Conservation (phyloP, 1,140 invertebrate species). For the Drosophila simulans region DNA sequence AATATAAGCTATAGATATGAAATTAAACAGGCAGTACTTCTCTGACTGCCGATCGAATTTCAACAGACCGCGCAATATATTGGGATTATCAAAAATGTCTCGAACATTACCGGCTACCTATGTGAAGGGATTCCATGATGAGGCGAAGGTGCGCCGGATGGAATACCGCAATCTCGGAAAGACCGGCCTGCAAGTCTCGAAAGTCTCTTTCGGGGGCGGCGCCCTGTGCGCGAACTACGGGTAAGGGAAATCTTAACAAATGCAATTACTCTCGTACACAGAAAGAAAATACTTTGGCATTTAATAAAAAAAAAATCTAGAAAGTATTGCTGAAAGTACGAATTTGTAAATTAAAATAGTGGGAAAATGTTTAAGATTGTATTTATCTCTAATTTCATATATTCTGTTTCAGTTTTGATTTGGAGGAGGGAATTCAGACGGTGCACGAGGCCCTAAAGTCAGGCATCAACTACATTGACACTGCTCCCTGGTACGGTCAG, state of each 20-base stretch:
- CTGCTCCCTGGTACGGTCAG: slow-evolving; percentile 96
- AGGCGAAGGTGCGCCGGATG: slow-evolving; percentile 86
- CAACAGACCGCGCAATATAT: slow-evolving; percentile 23
- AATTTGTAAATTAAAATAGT: neutral
- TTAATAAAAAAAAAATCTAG: neutral
- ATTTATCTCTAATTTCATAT: neutral
- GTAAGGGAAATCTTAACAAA: slow-evolving; percentile 28
- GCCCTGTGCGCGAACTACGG: slow-evolving; percentile 62
- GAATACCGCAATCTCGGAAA: slow-evolving; percentile 86
- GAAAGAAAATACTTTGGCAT: neutral
- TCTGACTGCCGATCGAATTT: slow-evolving; percentile 15
- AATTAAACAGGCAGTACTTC: slow-evolving; percentile 20
- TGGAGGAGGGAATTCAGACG: slow-evolving; percentile 88
- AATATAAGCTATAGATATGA: slow-evolving; percentile 23
- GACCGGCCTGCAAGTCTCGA: slow-evolving; percentile 86
- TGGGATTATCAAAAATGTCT: slow-evolving; percentile 43
- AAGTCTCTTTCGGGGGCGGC: slow-evolving; percentile 86
- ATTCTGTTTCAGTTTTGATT: slow-evolving; percentile 84
- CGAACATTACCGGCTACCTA: slow-evolving; percentile 85
- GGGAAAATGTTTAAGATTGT: neutral
- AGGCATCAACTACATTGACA: slow-evolving; percentile 98
- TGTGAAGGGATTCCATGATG: slow-evolving; percentile 87
- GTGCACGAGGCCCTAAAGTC: slow-evolving; percentile 89
- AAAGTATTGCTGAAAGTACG: neutral
- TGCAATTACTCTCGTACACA: neutral